Percentiles rank a stretch among this genome's conserved stretches.
phyloP scores from a whole-genome alignment of 2,888 invertebrate genomes.

The Sylvicola cinctus region DNA sequence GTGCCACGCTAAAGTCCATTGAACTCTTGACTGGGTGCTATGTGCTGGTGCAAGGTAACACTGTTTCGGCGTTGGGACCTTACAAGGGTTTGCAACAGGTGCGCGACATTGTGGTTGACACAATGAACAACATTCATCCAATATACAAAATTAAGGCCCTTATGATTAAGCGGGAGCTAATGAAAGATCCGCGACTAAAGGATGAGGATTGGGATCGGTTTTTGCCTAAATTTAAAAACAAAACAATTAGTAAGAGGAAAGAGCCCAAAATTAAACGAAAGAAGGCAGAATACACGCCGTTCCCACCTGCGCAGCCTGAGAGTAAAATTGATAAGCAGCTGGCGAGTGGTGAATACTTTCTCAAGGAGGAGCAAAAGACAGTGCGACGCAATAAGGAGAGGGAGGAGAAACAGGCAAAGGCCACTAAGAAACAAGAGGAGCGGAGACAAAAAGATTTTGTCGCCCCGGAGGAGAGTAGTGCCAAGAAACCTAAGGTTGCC shows the following conservation, averaged over 20 bases:
- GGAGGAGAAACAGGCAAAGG: constrained; percentile 55
- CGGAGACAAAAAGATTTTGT: constrained; percentile 61
- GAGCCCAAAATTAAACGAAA: constrained; percentile 67
- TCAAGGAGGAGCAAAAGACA: constrained; percentile 62
- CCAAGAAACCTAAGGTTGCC: constrained; percentile 6
- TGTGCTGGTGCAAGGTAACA: constrained; percentile 91
- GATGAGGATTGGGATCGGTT: constrained; percentile 95
- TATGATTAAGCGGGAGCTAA: constrained; percentile 92
- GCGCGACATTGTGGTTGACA: constrained; percentile 79
- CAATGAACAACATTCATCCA: constrained; percentile 98
- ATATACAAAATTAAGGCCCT: constrained; percentile 93
- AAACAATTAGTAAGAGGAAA: constrained; percentile 74
- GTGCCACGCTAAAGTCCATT: constrained; percentile 93
- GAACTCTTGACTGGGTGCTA: constrained; percentile 93
- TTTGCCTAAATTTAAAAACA: constrained; percentile 78
- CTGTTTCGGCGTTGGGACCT: constrained; percentile 91
- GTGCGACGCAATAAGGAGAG: constrained; percentile 51
- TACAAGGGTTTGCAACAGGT: constrained; percentile 77
- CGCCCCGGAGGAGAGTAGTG: constrained; percentile 45
- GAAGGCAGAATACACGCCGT: constrained; percentile 94
- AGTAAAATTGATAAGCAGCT: constrained; percentile 87
- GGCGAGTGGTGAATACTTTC: constrained; percentile 93
- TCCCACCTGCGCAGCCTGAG: constrained; percentile 83
- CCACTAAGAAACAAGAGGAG: constrained; percentile 50
- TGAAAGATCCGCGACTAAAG: constrained; percentile 77